These are phyloP conservation scores for Copsychus sechellarum DNA, from an alignment of 2,113 vertebrate genomes.

Conservation along the genomic window DNA sequence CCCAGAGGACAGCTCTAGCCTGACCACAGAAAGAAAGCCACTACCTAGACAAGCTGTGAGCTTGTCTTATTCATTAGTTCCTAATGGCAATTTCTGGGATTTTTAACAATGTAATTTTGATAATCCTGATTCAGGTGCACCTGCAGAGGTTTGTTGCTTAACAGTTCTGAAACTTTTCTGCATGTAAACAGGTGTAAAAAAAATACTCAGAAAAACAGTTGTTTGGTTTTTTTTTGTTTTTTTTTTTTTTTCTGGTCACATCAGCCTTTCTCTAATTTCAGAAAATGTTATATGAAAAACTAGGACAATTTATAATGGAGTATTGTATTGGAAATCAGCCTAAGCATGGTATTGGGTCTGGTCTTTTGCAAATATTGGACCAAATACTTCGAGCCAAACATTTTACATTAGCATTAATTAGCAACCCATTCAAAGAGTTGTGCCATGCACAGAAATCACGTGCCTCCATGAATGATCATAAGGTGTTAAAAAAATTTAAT, in stretches of 20 bases:
- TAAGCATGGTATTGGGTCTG: background rate
- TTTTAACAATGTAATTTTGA: background rate
- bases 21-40: background rate
- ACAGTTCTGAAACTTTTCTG: background rate
- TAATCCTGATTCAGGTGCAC: background rate
- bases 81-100: background rate
- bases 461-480: background rate
- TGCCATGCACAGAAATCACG: background rate
- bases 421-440: background rate
- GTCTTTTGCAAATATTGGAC: background rate
- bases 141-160: background rate
- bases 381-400: background rate
- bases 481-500: background rate
- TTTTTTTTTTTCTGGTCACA: background rate
- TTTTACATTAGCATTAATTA: background rate
- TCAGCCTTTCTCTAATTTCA: background rate
- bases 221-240: background rate
- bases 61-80: background rate
- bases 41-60: background rate
- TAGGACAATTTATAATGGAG: background rate
- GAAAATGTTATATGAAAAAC: background rate
- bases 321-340: background rate
- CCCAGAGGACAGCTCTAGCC: background rate
- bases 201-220: background rate
- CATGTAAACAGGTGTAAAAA: background rate